These are phyloP conservation scores for Bombus picipes DNA, from an alignment of 1,140 invertebrate species.

Conservation along the genomic window DNA sequence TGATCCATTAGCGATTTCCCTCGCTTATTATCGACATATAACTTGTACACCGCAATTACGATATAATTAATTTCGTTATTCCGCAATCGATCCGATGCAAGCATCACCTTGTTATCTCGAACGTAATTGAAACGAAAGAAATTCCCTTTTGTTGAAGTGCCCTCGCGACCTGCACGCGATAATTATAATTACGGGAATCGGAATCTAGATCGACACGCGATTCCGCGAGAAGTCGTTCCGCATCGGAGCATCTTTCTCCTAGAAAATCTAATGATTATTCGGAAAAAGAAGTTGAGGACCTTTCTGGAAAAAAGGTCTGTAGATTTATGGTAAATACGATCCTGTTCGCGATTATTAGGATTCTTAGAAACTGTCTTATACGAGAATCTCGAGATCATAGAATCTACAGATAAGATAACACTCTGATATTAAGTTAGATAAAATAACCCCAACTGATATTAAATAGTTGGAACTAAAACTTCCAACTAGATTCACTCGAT, in stretches of 20 bases:
- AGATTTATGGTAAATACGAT: not conserved
- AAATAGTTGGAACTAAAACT: not conserved
- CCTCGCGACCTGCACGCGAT: not conserved
- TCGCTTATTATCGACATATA: conserved; percentile 4
- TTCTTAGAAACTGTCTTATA: not conserved
- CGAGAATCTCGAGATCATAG: too few species aligned
- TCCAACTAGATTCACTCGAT: not conserved
- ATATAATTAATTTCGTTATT: conserved; percentile 39
- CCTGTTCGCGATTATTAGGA: too few species aligned
- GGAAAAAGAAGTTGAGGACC: not conserved
- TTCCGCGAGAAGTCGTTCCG: not conserved
- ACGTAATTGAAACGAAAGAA: conserved; percentile 26
- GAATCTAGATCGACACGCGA: not conserved
- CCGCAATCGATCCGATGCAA: not conserved
- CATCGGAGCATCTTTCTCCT: not conserved
- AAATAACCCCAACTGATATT: not conserved
- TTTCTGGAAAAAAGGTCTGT: not conserved
- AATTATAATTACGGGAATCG: conserved; percentile 9
- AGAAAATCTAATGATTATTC: not conserved
- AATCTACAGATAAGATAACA: too few species aligned
- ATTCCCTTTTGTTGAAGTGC: not conserved
- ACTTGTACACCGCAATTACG: not conserved
- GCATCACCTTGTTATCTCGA: conserved; percentile 17
- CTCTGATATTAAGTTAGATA: too few species aligned
- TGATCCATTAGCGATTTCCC: conserved; percentile 8